Evolutionary conservation across 2,113 vertebrate species (phyloP).

Genomic region (Corythoichthys haematopterus): DNA sequence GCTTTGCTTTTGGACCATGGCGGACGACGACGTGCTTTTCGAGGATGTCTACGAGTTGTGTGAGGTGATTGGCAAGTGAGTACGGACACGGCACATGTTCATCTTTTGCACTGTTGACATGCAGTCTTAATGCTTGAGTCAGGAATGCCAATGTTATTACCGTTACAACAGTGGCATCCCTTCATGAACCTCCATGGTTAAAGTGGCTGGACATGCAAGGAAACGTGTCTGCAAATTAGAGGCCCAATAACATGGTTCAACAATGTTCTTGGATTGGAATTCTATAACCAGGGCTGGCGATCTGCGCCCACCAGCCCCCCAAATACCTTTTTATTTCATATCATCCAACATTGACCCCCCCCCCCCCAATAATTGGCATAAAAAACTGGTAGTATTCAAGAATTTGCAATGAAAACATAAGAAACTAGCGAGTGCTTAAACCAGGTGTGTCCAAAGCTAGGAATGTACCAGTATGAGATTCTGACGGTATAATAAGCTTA

Average conservation of each 20-base stretch:
- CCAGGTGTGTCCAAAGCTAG: too few species aligned
- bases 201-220: background rate
- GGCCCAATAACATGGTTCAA: constrained; percentile 10
- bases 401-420: too few species aligned
- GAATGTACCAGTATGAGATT: too few species aligned
- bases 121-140: background rate
- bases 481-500: too few species aligned
- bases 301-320: too few species aligned
- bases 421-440: too few species aligned
- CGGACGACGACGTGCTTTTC: constrained; percentile 98
- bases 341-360: too few species aligned
- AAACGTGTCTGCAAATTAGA: constrained; percentile 12
- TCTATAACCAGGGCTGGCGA: too few species aligned
- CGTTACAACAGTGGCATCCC: background rate
- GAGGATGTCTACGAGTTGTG: constrained; percentile 98
- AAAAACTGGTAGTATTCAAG: too few species aligned
- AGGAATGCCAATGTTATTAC: background rate
- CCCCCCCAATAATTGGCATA: too few species aligned
- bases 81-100: constrained; percentile 50
- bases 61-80: constrained; percentile 98
- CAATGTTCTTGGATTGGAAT: background rate
- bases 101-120: background rate
- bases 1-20: constrained; percentile 82
- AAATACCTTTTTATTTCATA: too few species aligned
- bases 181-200: background rate